These are phyloP conservation scores for Vimba vimba DNA, from an alignment of 2,113 vertebrate genomes.

Conservation along the genomic window DNA sequence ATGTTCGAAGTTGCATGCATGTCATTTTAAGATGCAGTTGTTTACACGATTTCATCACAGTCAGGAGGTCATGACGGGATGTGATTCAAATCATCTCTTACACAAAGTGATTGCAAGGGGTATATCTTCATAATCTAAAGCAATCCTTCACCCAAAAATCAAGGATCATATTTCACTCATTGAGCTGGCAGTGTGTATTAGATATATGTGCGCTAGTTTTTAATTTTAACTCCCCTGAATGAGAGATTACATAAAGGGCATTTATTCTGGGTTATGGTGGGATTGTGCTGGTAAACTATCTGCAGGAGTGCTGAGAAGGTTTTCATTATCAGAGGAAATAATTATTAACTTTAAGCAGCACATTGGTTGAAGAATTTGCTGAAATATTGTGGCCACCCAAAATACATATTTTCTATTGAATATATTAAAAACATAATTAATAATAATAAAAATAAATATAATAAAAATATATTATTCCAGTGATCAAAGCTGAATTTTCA, in stretches of 20 bases:
- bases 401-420: not conserved
- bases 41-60: not conserved
- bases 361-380: not conserved
- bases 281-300: not conserved
- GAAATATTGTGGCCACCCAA: not conserved
- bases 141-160: conserved; percentile 51
- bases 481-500: not conserved
- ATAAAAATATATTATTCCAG: not conserved
- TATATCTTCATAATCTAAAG: conserved; percentile 65
- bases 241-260: conserved; percentile 1
- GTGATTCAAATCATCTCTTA: conserved; percentile 51
- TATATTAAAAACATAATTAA: not conserved
- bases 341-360: not conserved
- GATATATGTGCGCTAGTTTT: conserved; percentile 21
- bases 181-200: conserved; percentile 24
- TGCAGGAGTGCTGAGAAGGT: not conserved
- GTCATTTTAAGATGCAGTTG: not conserved
- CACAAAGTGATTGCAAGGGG: conserved; percentile 63
- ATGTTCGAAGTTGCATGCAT: not conserved
- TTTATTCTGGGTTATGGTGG: too few relatives aligned
- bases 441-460: too few relatives aligned
- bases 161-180: not conserved
- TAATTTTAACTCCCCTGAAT: not conserved
- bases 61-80: not conserved
- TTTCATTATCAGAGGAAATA: not conserved